Percentiles rank a stretch among this genome's conserved stretches.
These are phyloP conservation scores for Thereva nobilitata DNA, from an alignment of 2,888 invertebrate species.

Conservation along the genomic window DNA sequence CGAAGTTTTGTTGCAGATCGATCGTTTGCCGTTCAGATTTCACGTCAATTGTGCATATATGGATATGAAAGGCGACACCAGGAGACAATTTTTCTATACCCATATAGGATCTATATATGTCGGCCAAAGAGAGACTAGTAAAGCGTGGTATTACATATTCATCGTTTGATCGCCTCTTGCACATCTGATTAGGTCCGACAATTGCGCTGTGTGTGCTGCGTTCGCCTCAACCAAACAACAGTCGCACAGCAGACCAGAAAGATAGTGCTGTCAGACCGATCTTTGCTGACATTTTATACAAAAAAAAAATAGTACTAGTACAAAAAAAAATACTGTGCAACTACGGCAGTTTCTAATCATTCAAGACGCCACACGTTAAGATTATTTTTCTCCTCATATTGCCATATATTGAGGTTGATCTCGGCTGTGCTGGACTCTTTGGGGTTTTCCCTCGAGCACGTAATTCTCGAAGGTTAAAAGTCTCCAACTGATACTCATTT, in stretches of 20 bases:
- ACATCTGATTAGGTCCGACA: slow-evolving; percentile 39
- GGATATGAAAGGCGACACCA: slow-evolving; percentile 46
- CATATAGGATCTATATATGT: slow-evolving; percentile 20
- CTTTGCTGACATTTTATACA: slow-evolving; percentile 24
- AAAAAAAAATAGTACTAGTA: slow-evolving; percentile 30
- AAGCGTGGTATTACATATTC: slow-evolving; percentile 34
- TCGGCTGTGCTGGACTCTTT: background rate
- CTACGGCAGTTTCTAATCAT: slow-evolving; percentile 42
- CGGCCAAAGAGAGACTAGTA: slow-evolving; percentile 13
- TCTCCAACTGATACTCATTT: slow-evolving; percentile 43
- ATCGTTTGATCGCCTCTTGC: slow-evolving; percentile 31
- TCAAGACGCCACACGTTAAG: slow-evolving; percentile 45
- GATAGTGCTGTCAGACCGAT: slow-evolving; percentile 16
- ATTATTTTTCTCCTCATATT: slow-evolving; percentile 8
- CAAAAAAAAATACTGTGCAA: slow-evolving; percentile 41
- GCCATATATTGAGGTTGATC: slow-evolving; percentile 22
- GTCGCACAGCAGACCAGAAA: slow-evolving; percentile 37
- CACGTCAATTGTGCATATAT: slow-evolving; percentile 45
- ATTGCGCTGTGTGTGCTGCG: slow-evolving; percentile 43
- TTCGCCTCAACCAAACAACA: slow-evolving; percentile 40
- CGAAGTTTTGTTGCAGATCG: slow-evolving; percentile 23
- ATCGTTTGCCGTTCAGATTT: slow-evolving; percentile 31
- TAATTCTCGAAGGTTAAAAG: slow-evolving; percentile 20
- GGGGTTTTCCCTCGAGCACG: slow-evolving; percentile 9
- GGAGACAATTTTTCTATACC: slow-evolving; percentile 37